Conservation (phyloP, 2,113 vertebrate species). For the Dascyllus trimaculatus region DNA sequence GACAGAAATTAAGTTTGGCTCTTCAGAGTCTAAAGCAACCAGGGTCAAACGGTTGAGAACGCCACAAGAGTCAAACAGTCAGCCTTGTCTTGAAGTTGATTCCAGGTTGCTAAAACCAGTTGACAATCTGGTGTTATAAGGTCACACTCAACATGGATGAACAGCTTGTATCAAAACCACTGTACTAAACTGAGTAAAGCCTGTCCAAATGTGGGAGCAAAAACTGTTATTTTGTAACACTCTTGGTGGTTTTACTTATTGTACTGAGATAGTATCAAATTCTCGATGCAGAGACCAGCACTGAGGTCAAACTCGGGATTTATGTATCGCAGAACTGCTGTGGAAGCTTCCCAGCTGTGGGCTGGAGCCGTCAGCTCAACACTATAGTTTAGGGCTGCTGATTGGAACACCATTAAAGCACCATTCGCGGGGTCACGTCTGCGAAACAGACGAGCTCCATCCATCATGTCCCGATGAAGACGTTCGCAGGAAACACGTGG, state of each 20-base stretch:
- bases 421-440: slow-evolving; percentile 48
- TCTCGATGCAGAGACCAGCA: not conserved
- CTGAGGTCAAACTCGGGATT: slow-evolving; percentile 27
- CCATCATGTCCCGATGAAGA: slow-evolving; percentile 60
- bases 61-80: slow-evolving; percentile 5
- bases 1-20: not conserved
- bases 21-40: slow-evolving; percentile 2
- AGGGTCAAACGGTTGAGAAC: slow-evolving; percentile 14
- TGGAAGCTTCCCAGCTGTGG: slow-evolving; percentile 38
- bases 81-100: slow-evolving; percentile 11
- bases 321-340: not conserved
- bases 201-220: slow-evolving; percentile 11
- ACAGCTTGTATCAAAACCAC: slow-evolving; percentile 38
- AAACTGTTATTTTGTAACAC: slow-evolving; percentile 17
- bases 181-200: slow-evolving; percentile 1
- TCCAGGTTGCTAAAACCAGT: slow-evolving; percentile 1
- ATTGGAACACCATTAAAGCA: slow-evolving; percentile 63
- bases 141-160: slow-evolving; percentile 16
- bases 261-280: slow-evolving; percentile 20
- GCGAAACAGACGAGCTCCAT: slow-evolving; percentile 49
- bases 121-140: slow-evolving; percentile 12
- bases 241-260: slow-evolving; percentile 7
- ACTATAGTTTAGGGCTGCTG: slow-evolving; percentile 40
- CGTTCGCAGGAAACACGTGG: slow-evolving; percentile 49
- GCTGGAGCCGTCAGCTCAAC: slow-evolving; percentile 45